Percentiles rank a stretch among this genome's conserved stretches.
Evolutionary conservation across 2,888 invertebrate genomes (phyloP).

Genomic region (Orthonychiurus folsomi): DNA sequence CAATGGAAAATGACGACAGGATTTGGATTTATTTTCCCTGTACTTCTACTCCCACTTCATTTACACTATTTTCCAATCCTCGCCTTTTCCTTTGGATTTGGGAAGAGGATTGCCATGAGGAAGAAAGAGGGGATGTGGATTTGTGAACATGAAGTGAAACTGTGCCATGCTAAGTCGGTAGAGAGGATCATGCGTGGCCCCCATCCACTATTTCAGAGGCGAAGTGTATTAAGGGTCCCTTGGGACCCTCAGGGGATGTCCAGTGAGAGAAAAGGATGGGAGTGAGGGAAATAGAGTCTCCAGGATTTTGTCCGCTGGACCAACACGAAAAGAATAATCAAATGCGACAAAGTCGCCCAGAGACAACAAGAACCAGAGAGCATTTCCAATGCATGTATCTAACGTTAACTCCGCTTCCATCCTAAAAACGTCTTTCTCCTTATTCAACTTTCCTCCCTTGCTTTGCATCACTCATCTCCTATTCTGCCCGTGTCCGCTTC

Average conservation of each 20-base stretch:
- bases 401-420: neutral
- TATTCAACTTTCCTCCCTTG: neutral
- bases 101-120: too few species aligned
- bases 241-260: conserved; percentile 16
- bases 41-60: too few species aligned
- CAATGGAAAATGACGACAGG: neutral
- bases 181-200: neutral
- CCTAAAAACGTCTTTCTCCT: neutral
- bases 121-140: too few species aligned
- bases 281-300: conserved; percentile 6
- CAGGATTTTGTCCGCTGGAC: conserved; percentile 19
- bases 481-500: neutral
- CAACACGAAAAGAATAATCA: conserved; percentile 22
- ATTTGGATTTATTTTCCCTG: neutral
- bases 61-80: too few species aligned
- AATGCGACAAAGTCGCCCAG: conserved; percentile 22
- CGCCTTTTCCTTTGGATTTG: too few species aligned
- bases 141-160: too few species aligned
- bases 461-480: neutral
- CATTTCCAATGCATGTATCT: neutral
- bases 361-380: conserved; percentile 15
- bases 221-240: conserved; percentile 20
- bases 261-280: conserved; percentile 14
- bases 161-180: too few species aligned
- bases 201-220: neutral